A percentile compares a stretch with the other conserved stretches of the same genome.
phyloP scores from a whole-genome alignment of 2,888 invertebrate species.

The Oscheius myriophilus region DNA sequence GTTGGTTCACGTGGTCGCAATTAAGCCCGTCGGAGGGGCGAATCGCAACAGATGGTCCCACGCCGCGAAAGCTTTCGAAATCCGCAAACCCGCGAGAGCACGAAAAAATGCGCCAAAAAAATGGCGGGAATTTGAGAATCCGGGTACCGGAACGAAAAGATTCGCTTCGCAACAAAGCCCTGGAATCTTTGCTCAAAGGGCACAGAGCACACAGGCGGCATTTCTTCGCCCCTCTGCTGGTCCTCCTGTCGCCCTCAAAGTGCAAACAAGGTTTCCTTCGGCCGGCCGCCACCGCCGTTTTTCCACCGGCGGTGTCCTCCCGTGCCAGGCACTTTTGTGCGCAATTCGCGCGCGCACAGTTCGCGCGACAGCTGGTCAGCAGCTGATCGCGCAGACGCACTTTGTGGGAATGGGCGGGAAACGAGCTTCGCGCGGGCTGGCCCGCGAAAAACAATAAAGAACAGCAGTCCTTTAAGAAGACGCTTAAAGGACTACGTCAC shows the following conservation, averaged over 20 bases:
- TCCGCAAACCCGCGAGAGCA: too few relatives aligned
- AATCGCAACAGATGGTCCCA: neutral
- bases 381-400: conserved; percentile 7
- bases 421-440: neutral
- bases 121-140: too few relatives aligned
- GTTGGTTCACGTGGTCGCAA: neutral
- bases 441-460: neutral
- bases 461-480: neutral
- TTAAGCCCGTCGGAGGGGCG: neutral
- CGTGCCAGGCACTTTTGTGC: conserved; percentile 30
- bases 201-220: too few relatives aligned
- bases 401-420: neutral
- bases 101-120: too few relatives aligned
- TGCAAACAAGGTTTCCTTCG: too few relatives aligned
- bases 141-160: neutral
- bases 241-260: neutral
- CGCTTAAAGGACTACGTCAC: too few relatives aligned
- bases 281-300: too few relatives aligned
- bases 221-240: conserved; percentile 12
- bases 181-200: too few relatives aligned
- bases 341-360: conserved; percentile 16
- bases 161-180: neutral
- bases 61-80: conserved; percentile 1
- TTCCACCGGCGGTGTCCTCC: neutral
- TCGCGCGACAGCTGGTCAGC: conserved; percentile 17